Evolutionary conservation across 2,797 vertebrate species (phyloP).

Genomic region (Gymnothorax javanicus): DNA sequence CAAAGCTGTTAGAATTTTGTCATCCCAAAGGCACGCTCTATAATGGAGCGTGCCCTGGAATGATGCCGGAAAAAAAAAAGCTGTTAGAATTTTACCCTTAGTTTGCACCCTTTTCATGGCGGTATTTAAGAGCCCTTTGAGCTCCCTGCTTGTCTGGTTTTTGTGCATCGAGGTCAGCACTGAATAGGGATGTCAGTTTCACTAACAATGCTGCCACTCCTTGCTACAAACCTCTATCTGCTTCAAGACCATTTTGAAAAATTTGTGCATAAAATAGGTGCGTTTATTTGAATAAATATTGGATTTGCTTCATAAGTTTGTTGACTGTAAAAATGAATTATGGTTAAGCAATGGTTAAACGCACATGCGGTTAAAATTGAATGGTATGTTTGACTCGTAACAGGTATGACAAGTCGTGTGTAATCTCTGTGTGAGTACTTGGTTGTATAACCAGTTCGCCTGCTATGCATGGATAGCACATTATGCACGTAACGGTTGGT

Average conservation of each 20-base stretch:
- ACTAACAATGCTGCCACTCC: neutral
- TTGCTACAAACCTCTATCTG: neutral
- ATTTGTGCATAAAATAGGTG: neutral
- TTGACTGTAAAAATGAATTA: neutral
- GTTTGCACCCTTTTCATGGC: neutral
- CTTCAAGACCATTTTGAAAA: neutral
- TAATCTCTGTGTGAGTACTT: neutral
- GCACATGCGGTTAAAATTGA: neutral
- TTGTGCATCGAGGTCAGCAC: conserved; percentile 5
- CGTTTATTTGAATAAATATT: neutral
- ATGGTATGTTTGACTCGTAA: neutral
- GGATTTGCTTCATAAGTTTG: neutral
- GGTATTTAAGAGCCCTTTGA: neutral
- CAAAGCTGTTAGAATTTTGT: neutral
- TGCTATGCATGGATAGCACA: neutral
- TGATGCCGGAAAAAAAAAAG: too few species aligned
- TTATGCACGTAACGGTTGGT: neutral
- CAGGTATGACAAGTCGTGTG: neutral
- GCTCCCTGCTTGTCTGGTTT: neutral
- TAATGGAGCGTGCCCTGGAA: too few species aligned
- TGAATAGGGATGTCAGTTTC: neutral
- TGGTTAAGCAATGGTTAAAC: neutral
- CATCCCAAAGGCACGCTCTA: too few species aligned
- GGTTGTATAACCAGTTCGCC: neutral
- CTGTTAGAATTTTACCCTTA: neutral